Evolutionary conservation across 1,140 invertebrate species (phyloP).

Genomic region (Megalonaias nervosa): DNA sequence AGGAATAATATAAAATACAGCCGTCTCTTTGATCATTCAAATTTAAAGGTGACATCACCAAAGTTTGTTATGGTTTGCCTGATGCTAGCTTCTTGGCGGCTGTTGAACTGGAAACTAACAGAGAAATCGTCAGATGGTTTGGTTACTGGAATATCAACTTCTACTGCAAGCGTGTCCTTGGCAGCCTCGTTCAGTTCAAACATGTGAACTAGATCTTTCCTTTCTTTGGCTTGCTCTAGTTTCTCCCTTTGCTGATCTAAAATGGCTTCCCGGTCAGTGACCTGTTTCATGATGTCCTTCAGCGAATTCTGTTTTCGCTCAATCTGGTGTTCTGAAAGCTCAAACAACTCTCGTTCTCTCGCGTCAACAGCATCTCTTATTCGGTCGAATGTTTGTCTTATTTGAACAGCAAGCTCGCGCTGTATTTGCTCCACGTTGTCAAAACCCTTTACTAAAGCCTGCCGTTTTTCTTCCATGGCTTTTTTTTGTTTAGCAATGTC

Average conservation of each 20-base stretch:
- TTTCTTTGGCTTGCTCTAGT: constrained; percentile 53
- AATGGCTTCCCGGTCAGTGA: constrained; percentile 45
- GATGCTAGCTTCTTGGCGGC: constrained; percentile 52
- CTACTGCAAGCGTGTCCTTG: constrained; percentile 46
- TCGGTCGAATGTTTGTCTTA: constrained; percentile 59
- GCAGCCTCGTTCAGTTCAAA: constrained; percentile 61
- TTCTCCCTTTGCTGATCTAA: constrained; percentile 49
- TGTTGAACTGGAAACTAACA: constrained; percentile 63
- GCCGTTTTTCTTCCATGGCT: constrained; percentile 46
- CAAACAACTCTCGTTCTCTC: constrained; percentile 58
- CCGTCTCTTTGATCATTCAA: constrained; percentile 11
- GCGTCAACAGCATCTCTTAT: constrained; percentile 58
- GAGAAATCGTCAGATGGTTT: constrained; percentile 56
- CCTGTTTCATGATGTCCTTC: constrained; percentile 47
- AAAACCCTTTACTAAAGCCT: constrained; percentile 50
- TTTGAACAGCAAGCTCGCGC: constrained; percentile 52
- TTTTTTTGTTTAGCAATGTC: constrained; percentile 51
- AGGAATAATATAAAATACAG: no score
- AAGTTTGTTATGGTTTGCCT: constrained; percentile 51
- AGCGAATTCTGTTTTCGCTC: constrained; percentile 54
- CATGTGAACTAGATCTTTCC: constrained; percentile 60
- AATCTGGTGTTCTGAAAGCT: constrained; percentile 59
- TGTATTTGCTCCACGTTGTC: constrained; percentile 61
- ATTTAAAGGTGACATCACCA: constrained; percentile 58
- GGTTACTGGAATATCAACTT: constrained; percentile 54